Percentiles rank a stretch among this genome's conserved stretches.
Evolutionary conservation across 2,797 vertebrate genomes (phyloP).

Genomic region (Eupleurogrammus muticus): DNA sequence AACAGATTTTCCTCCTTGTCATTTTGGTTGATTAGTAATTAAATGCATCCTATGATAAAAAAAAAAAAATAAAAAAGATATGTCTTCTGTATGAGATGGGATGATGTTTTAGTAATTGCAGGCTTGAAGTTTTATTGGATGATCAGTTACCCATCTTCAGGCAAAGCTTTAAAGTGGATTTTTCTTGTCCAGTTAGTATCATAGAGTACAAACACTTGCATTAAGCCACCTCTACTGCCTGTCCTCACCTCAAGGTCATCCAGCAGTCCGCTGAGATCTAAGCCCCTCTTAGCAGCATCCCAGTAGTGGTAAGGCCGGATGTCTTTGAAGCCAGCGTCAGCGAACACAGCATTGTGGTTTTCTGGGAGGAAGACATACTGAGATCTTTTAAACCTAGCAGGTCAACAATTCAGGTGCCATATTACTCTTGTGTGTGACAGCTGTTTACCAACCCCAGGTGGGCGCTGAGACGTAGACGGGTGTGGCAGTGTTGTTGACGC

Average conservation of each 20-base stretch:
- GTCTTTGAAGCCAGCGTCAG: slow-evolving; percentile 93
- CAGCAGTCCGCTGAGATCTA: slow-evolving; percentile 90
- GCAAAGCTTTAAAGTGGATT: not conserved
- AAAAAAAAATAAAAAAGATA: too few species aligned
- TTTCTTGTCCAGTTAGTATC: not conserved
- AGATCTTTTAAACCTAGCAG: not conserved
- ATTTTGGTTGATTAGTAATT: too few species aligned
- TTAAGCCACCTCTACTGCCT: not conserved
- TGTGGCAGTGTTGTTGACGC: slow-evolving; percentile 90
- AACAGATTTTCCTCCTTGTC: too few species aligned
- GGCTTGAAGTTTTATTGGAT: not conserved
- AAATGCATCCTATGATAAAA: too few species aligned
- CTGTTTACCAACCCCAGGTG: slow-evolving; percentile 91
- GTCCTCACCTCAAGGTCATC: slow-evolving; percentile 91
- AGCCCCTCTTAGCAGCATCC: slow-evolving; percentile 91
- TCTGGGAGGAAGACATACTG: slow-evolving; percentile 74
- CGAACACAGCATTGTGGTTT: slow-evolving; percentile 94
- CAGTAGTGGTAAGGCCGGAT: slow-evolving; percentile 94
- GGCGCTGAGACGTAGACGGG: slow-evolving; percentile 94
- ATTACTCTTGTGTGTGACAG: too few species aligned
- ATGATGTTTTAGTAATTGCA: not conserved
- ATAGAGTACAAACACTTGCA: too few species aligned
- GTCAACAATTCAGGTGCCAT: too few species aligned
- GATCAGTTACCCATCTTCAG: not conserved
- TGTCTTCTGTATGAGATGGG: too few species aligned